phyloP scores from a whole-genome alignment of 2,797 vertebrate species.

The Momotus momota region DNA sequence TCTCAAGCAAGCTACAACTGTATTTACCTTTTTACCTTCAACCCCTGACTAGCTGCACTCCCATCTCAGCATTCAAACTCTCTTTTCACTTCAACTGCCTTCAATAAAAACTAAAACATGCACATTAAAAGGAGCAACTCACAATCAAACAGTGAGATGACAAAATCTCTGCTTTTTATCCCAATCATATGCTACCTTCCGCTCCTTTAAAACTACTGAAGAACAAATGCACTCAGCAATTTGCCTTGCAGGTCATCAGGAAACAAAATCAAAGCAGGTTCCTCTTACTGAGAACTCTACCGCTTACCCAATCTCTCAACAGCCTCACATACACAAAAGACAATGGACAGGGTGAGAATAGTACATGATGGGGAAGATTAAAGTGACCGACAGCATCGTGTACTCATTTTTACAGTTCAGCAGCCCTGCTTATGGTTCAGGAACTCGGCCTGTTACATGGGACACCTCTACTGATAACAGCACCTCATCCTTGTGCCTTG shows the following conservation, averaged over 20 bases:
- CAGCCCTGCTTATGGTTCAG: rapidly evolving
- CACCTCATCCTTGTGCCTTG: not conserved
- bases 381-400: not conserved
- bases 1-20: not conserved
- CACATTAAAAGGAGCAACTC: not conserved
- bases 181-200: not conserved
- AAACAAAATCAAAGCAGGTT: not conserved
- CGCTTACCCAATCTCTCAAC: not conserved
- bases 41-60: not conserved
- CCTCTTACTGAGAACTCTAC: not conserved
- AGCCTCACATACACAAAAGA: not conserved
- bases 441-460: rapidly evolving
- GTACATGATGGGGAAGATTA: not conserved
- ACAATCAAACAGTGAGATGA: not conserved
- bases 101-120: not conserved
- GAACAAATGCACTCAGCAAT: not conserved
- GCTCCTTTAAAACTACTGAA: not conserved
- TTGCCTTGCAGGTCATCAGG: not conserved
- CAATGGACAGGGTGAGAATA: not conserved
- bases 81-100: not conserved
- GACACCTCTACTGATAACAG: not conserved
- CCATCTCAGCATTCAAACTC: rapidly evolving
- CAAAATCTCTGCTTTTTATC: not conserved
- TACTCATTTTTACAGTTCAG: not conserved
- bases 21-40: not conserved